Base-by-base conservation (phyloP, 2,888 invertebrate species). In the Acanthococcus lagerstroemiae region DNA sequence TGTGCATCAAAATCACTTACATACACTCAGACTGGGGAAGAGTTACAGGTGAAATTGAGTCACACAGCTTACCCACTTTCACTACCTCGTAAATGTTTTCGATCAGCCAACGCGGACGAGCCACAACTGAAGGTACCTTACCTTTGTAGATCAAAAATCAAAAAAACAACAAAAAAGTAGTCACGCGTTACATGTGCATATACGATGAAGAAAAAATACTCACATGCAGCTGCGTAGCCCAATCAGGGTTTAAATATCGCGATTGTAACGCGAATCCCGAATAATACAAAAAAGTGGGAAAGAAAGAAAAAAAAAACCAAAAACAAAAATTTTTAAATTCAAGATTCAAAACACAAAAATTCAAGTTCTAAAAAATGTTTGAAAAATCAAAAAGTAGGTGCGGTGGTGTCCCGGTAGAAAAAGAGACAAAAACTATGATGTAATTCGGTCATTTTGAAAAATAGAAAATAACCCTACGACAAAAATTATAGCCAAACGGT, bases 291-390 rank as follows among this genome's bases (percentile, higher is more conserved):
- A 55, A 55, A 24, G 46, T 25, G n/a, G 24, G 48, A 57, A 55
- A 56, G 30, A 21, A 57, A 57, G 66, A 55, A 55, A 67, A 52
- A 22, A 65, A 65, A 54, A 25, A 58, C 55, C 57, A 61, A 52
- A 50, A 45, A 56, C 30, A 50, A 65, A 60, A 55, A 56, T 50
- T 52, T 37, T 52, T 30, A 54, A 50, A 26, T 57, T 56, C 56
- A 67, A 68, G 45, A 58, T 54, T 55, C 61, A 55, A 54, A 67
- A 50, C 27, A 54, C 57, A 66, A 68, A 68, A 68, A 21, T 54
- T 46, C 48, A 54, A 50, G 30, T 9, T 48, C 21, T 21, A 6
- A 52, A 52, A 52, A 52, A 22, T 22, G 26, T 44, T 21, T 17
- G 12, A 57, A 57, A 57, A 57, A 25, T 37, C 55, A 55, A 55